These are phyloP conservation scores for Recurvirostra avosetta DNA, from an alignment of 2,113 vertebrate genomes.

Conservation along the genomic window DNA sequence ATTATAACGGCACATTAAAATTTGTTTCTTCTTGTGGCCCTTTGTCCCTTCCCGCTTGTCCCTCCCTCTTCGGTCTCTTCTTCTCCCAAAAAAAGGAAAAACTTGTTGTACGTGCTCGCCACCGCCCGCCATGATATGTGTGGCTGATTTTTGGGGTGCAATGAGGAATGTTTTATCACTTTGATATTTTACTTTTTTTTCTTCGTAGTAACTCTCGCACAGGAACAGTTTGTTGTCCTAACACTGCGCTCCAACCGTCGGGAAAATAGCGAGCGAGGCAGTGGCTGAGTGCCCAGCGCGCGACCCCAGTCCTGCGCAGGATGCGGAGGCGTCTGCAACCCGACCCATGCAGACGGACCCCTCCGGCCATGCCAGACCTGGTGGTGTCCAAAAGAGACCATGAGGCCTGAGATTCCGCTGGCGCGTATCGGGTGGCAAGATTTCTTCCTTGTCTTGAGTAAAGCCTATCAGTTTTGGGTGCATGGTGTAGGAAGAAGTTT, in stretches of 20 bases:
- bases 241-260: not conserved
- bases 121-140: not conserved
- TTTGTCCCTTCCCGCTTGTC: not conserved
- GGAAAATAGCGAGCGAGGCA: not conserved
- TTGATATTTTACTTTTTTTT: no score
- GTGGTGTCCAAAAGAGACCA: not conserved
- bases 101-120: not conserved
- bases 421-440: fast-evolving
- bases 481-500: not conserved
- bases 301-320: not conserved
- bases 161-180: not conserved
- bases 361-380: fast-evolving
- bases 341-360: fast-evolving
- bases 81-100: not conserved
- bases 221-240: not conserved
- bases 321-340: fast-evolving
- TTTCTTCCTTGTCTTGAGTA: not conserved
- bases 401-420: fast-evolving
- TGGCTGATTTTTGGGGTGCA: not conserved
- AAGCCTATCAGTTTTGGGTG: not conserved
- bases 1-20: not conserved
- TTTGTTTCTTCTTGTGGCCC: not conserved
- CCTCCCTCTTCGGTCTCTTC: not conserved
- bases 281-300: fast-evolving
- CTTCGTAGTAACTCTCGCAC: not conserved